phyloP scores from a whole-genome alignment of 1,140 invertebrate species.

The Drosophila ironensis region DNA sequence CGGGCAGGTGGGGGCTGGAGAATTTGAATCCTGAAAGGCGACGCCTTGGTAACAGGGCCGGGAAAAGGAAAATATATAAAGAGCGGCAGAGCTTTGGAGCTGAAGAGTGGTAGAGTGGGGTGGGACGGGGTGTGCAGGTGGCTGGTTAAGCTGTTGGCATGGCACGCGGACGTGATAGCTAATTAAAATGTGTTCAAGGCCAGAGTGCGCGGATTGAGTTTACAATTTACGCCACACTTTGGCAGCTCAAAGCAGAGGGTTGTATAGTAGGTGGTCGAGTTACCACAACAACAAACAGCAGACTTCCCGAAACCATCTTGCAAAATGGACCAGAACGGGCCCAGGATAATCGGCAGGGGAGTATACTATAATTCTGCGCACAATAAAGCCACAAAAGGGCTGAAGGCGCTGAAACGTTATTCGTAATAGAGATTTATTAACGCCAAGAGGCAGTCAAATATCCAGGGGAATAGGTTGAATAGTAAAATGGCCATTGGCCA shows the following conservation, averaged over 20 bases:
- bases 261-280: slow-evolving; percentile 9
- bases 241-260: slow-evolving; percentile 17
- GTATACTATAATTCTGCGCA: slow-evolving; percentile 16
- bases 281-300: slow-evolving; percentile 14
- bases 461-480: neutral
- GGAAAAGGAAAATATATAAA: neutral
- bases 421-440: slow-evolving; percentile 40
- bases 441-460: slow-evolving; percentile 12
- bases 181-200: slow-evolving; percentile 79
- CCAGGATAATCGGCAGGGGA: slow-evolving; percentile 9
- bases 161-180: slow-evolving; percentile 52
- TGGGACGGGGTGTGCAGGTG: slow-evolving; percentile 1
- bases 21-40: too few relatives aligned
- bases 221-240: slow-evolving; percentile 28
- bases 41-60: slow-evolving; percentile 13
- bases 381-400: slow-evolving; percentile 12
- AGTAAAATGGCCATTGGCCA: neutral
- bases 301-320: too few relatives aligned
- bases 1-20: neutral
- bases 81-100: neutral
- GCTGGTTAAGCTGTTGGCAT: slow-evolving; percentile 38
- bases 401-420: slow-evolving; percentile 7
- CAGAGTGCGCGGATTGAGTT: slow-evolving; percentile 37
- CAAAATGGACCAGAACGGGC: too few relatives aligned
- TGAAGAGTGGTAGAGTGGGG: neutral